phyloP scores from a whole-genome alignment of 1,140 invertebrate species.

The Magallana ariakensis region DNA sequence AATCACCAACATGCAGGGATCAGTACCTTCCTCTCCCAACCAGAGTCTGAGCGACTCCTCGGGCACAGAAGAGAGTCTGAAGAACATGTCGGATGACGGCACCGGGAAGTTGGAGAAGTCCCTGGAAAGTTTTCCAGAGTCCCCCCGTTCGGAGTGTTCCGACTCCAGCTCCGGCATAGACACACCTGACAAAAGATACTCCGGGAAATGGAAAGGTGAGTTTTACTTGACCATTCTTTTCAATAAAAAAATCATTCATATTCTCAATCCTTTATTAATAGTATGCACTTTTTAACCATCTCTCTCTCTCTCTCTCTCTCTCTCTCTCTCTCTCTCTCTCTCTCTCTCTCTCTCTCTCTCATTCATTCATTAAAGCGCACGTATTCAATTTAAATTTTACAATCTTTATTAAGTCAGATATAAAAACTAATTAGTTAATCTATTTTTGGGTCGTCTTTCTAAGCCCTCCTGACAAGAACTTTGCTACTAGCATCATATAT shows the following conservation, averaged over 20 bases:
- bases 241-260: not conserved
- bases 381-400: not conserved
- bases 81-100: conserved; percentile 42
- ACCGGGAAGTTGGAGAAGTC: conserved; percentile 52
- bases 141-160: conserved; percentile 51
- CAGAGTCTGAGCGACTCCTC: conserved; percentile 54
- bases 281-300: not conserved
- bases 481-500: not conserved
- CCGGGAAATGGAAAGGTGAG: conserved; percentile 57
- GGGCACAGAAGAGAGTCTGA: conserved; percentile 52
- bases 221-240: not conserved
- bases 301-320: not conserved
- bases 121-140: conserved; percentile 53
- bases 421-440: conserved; percentile 25
- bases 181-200: conserved; percentile 52
- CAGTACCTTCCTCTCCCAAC: conserved; percentile 53
- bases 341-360: no score
- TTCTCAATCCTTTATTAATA: not conserved
- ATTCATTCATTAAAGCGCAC: not conserved
- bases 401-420: not conserved
- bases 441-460: not conserved
- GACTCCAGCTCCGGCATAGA: conserved; percentile 47
- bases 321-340: conserved; percentile 22
- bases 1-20: conserved; percentile 53
- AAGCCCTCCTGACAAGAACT: not conserved